Base-by-base conservation (phyloP, 2,888 invertebrate species). In the Meiosimyza decipiens region DNA sequence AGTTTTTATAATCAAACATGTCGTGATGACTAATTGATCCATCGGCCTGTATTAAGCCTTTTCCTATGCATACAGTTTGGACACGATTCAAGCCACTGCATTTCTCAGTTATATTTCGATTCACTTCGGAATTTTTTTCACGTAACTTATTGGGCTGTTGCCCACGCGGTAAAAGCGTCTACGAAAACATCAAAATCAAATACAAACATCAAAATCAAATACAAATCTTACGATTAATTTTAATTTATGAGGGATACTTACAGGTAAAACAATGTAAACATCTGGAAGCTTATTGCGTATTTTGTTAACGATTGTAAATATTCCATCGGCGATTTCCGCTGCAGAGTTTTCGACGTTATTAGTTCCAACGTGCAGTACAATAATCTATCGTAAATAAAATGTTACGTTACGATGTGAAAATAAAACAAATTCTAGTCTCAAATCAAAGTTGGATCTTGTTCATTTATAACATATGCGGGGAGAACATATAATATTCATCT, bases 1-100 rank as follows among this genome's bases (percentile, higher is more conserved):
- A 90, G 83, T 95, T 93, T 66, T 96, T 90, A 87, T 95, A 97
- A 87, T 97, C 97, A 84, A 94, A 93, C 95, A 97, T 95, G 84
- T 97, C 96, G 82, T 93, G 93, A 83, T 95, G 95, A 83, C 94
- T 94, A 73, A 97, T 95, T 60, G 91, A 91, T 4, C 95, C 94
- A 88, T 94, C 94, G 63, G 90, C 89, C 86, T 94, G 93, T 71
- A 95, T 89, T 78, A 95, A 91, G 63, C 93, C 93, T 82, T 94
- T 92, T 82, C 95, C 95, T 81, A 95, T 92, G 76, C 90, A 88
- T 57, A 96, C 92, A 82, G 93, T 90, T 88, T 95, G 94, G 70
- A 94, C 92, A 85, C 92, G 92, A 76, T 91, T 88, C 80, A 93
- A 87, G 77, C 90, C 89, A 78, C 87, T 84, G 77, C 91, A 89